Evolutionary conservation across 2,113 vertebrate genomes (phyloP).

Genomic region (Jaculus jaculus): DNA sequence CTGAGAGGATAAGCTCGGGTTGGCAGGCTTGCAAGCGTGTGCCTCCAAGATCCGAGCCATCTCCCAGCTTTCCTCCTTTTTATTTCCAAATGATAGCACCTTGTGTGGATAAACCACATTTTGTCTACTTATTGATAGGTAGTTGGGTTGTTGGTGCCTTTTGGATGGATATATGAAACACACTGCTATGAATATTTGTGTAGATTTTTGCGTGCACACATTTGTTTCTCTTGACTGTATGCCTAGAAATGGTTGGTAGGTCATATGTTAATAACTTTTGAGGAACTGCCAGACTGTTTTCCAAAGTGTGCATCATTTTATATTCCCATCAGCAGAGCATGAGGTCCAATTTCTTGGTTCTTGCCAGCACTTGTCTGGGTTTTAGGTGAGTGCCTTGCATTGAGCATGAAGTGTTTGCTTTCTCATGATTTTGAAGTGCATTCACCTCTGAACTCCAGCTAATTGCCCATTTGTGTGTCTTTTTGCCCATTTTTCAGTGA

Average conservation of each 20-base stretch:
- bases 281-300: constrained; percentile 38
- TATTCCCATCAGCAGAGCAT: neutral
- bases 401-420: neutral
- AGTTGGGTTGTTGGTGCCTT: constrained; percentile 30
- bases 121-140: neutral
- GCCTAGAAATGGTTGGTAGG: constrained; percentile 15
- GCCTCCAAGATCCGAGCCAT: too few relatives aligned
- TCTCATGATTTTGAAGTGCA: constrained; percentile 21
- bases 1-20: too few relatives aligned
- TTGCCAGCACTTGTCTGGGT: neutral
- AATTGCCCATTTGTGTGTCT: neutral
- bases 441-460: neutral
- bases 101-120: neutral
- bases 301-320: constrained; percentile 19
- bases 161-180: neutral
- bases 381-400: neutral
- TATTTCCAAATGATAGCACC: constrained; percentile 9
- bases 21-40: too few relatives aligned
- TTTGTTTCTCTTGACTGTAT: constrained; percentile 33
- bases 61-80: neutral
- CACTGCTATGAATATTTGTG: neutral
- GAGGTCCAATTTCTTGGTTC: neutral
- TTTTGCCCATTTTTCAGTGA: constrained; percentile 42
- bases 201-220: neutral
- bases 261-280: constrained; percentile 50